Conservation (phyloP, 2,113 vertebrate species). For the Aptenodytes patagonicus region DNA sequence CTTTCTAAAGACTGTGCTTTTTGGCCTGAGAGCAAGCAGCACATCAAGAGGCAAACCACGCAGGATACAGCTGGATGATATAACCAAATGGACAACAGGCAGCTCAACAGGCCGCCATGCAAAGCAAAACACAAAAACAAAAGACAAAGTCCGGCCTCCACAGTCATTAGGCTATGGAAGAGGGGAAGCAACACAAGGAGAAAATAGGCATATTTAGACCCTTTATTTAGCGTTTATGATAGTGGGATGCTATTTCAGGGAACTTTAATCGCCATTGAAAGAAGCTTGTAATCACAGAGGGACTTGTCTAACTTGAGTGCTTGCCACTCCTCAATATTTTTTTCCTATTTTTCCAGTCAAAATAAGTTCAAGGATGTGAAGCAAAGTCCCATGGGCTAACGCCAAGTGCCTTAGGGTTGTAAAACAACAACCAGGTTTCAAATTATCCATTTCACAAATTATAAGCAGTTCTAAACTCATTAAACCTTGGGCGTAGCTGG, state of each 20-base stretch:
- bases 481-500: neutral
- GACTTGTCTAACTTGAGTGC: neutral
- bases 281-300: neutral
- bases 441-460: neutral
- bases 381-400: neutral
- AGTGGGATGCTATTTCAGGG: neutral
- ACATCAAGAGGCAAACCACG: neutral
- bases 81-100: neutral
- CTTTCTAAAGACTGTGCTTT: neutral
- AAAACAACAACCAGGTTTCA: neutral
- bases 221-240: neutral
- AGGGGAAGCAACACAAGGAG: neutral
- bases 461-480: neutral
- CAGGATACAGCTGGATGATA: neutral
- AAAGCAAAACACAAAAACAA: neutral
- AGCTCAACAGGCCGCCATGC: neutral
- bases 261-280: neutral
- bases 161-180: neutral
- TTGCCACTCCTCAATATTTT: neutral
- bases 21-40: neutral
- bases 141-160: neutral
- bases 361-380: neutral
- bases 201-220: neutral
- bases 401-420: neutral
- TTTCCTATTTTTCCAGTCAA: neutral